These are phyloP conservation scores for Conchocele bisecta DNA, from an alignment of 2,888 invertebrate species.

Conservation along the genomic window DNA sequence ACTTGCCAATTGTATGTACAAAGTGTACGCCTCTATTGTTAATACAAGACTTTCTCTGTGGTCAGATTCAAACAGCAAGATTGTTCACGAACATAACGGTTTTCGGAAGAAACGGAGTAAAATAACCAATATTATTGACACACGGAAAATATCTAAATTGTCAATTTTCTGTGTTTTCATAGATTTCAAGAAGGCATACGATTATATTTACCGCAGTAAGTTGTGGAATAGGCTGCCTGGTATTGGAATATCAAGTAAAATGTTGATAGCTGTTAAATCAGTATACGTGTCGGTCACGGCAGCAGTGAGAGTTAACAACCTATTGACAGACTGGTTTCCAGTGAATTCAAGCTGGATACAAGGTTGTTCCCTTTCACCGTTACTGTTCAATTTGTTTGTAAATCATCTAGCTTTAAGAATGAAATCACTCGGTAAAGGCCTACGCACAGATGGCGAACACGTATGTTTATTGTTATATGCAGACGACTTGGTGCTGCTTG, in stretches of 20 bases:
- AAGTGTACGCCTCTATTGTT: conserved; percentile 3
- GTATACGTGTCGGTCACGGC: not conserved
- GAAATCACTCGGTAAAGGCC: conserved; percentile 2
- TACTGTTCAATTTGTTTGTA: conserved; percentile 8
- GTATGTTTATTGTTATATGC: conserved; percentile 24
- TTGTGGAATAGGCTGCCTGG: not conserved
- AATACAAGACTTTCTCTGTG: not conserved
- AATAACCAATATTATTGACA: conserved; percentile 7
- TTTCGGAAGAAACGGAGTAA: conserved; percentile 5
- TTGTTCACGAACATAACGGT: conserved; percentile 19
- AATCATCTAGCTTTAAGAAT: conserved; percentile 16
- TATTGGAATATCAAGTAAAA: not conserved
- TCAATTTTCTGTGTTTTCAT: conserved; percentile 14
- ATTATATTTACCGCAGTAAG: not conserved
- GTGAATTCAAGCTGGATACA: not conserved
- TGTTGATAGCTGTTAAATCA: conserved; percentile 5
- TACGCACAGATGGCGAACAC: conserved; percentile 13
- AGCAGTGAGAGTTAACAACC: conserved; percentile 4
- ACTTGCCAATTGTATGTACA: not conserved
- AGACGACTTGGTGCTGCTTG: conserved; percentile 22
- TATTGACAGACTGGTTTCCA: conserved; percentile 10
- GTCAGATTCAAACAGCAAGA: not conserved
- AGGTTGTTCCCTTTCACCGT: conserved; percentile 8
- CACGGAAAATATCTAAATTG: not conserved
- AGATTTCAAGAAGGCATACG: conserved; percentile 13